phyloP scores from a whole-genome alignment of 2,888 invertebrate species.

The Eurytoma californica region DNA sequence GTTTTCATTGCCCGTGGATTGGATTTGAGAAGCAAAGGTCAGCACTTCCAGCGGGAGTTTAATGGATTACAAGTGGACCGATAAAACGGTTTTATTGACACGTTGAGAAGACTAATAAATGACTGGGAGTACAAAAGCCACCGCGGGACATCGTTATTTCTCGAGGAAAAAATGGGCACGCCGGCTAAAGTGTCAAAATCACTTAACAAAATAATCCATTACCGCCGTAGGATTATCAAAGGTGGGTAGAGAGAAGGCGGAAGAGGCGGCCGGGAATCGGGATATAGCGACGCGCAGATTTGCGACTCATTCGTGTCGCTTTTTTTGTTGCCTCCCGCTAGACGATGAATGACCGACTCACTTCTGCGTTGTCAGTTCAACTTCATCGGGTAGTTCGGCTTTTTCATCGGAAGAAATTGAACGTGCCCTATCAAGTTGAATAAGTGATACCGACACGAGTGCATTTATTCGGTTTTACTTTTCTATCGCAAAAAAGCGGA shows the following conservation, averaged over 20 bases:
- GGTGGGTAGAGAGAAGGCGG: not conserved
- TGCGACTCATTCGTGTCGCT: constrained; percentile 26
- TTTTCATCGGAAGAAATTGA: no score
- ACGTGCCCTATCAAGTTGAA: not conserved
- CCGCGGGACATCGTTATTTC: constrained; percentile 2
- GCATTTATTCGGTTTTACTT: not conserved
- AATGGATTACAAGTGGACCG: no score
- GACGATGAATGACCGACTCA: constrained; percentile 6
- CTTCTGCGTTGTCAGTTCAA: constrained; percentile 3
- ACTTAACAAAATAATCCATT: constrained; percentile 21
- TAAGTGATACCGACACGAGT: not conserved
- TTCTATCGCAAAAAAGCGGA: no score
- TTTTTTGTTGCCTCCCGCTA: not conserved
- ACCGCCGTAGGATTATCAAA: not conserved
- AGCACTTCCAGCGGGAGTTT: not conserved
- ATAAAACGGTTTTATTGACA: no score
- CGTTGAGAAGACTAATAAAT: no score
- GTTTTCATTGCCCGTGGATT: no score
- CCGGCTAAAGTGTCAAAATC: constrained; percentile 24
- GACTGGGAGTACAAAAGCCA: not conserved
- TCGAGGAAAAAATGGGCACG: not conserved
- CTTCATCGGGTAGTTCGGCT: not conserved
- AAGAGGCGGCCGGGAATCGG: not conserved
- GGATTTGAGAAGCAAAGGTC: no score
- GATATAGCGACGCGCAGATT: not conserved